A percentile compares a stretch with the other conserved stretches of the same genome.
phyloP scores from a whole-genome alignment of 2,888 invertebrate species.

The Torymus auratus region DNA sequence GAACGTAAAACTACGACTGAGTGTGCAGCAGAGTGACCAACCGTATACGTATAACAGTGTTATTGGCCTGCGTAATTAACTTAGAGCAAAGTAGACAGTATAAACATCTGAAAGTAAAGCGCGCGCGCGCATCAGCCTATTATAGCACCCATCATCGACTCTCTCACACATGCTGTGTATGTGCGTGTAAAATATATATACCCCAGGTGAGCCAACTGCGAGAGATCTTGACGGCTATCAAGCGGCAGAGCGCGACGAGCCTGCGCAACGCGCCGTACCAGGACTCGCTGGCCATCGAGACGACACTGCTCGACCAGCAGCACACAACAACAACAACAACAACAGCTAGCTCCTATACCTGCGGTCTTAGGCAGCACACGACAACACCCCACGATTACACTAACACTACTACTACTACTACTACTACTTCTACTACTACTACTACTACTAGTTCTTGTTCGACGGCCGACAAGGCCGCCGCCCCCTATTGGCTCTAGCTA shows the following conservation, averaged over 20 bases:
- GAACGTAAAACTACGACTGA: neutral
- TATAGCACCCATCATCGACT: too few relatives aligned
- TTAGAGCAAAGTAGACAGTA: too few relatives aligned
- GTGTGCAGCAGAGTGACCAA: neutral
- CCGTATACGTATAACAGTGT: too few relatives aligned
- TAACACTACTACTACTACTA: constrained; percentile 71
- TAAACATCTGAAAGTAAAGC: too few relatives aligned
- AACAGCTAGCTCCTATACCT: constrained; percentile 71
- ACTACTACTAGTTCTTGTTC: constrained; percentile 56
- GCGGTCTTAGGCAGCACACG: constrained; percentile 76
- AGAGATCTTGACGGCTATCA: constrained; percentile 75
- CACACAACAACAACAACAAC: constrained; percentile 60
- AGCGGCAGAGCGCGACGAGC: constrained; percentile 73
- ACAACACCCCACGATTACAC: constrained; percentile 76
- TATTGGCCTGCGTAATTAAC: too few relatives aligned
- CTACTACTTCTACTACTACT: constrained; percentile 23
- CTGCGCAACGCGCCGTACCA: constrained; percentile 73
- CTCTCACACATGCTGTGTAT: too few relatives aligned
- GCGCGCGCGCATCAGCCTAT: too few relatives aligned
- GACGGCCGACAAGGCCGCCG: constrained; percentile 69
- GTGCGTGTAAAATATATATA: constrained; percentile 26
- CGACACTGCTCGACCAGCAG: constrained; percentile 75
- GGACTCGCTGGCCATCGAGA: constrained; percentile 75
- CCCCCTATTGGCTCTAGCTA: constrained; percentile 76
- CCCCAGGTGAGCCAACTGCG: constrained; percentile 76